These are phyloP conservation scores for Egretta garzetta DNA, from an alignment of 2,113 vertebrate genomes.

Conservation along the genomic window DNA sequence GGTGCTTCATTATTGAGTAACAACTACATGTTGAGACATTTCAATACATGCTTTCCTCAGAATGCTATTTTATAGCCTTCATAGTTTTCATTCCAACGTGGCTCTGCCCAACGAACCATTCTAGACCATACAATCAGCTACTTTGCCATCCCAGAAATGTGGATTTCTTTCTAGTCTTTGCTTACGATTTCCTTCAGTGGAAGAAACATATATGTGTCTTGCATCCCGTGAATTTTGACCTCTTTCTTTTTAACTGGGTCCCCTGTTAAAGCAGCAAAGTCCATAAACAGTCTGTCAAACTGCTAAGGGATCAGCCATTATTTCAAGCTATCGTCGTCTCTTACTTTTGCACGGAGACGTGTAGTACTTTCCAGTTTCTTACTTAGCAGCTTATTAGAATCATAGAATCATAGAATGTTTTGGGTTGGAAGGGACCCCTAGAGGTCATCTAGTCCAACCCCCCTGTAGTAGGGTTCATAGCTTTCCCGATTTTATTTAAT, in stretches of 20 bases:
- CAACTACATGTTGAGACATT: neutral
- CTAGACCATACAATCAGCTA: neutral
- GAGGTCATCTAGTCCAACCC: too few species aligned
- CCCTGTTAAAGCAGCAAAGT: neutral
- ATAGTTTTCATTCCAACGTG: neutral
- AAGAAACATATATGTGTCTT: rapidly evolving
- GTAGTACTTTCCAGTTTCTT: neutral
- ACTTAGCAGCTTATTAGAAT: neutral
- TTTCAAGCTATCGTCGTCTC: neutral
- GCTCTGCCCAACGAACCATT: neutral
- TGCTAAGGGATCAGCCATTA: neutral
- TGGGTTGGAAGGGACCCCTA: too few species aligned
- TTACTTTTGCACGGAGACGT: neutral
- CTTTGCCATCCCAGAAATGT: neutral
- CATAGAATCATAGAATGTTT: too few species aligned
- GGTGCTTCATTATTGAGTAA: neutral
- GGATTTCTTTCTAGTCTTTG: neutral
- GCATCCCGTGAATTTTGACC: neutral
- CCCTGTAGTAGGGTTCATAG: neutral
- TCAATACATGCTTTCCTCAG: neutral
- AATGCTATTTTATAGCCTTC: neutral
- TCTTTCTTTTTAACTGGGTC: neutral
- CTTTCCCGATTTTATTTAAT: neutral
- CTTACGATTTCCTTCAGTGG: too few species aligned
- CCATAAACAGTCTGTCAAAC: neutral